A percentile compares a stretch with the other conserved stretches of the same genome.
These are phyloP conservation scores for Pheosia gnoma DNA, from an alignment of 2,888 invertebrate genomes.

Conservation along the genomic window DNA sequence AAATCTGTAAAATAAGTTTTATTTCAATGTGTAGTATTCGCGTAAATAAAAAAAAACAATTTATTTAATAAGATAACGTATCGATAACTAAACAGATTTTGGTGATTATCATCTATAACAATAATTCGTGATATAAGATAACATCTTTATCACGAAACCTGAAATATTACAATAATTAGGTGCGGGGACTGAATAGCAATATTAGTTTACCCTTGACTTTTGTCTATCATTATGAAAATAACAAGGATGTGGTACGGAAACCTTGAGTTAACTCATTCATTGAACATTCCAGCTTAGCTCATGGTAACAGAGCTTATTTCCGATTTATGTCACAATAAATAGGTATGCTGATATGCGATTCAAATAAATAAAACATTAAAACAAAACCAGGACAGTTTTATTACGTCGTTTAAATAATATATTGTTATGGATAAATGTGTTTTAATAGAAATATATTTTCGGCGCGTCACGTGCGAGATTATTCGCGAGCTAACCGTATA, in stretches of 20 bases:
- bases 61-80: too few relatives aligned
- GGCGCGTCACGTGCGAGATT: too few relatives aligned
- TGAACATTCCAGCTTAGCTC: constrained; percentile 14
- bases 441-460: too few relatives aligned
- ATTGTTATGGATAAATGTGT: constrained; percentile 10
- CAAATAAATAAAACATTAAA: not conserved
- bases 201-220: constrained; percentile 28
- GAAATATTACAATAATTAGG: constrained; percentile 15
- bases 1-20: too few relatives aligned
- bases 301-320: not conserved
- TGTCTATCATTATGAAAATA: constrained; percentile 22
- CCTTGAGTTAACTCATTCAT: constrained; percentile 25
- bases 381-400: constrained; percentile 9
- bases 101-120: not conserved
- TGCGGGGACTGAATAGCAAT: constrained; percentile 16
- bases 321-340: not conserved
- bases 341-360: not conserved
- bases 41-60: too few relatives aligned
- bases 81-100: not conserved
- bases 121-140: not conserved
- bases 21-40: too few relatives aligned
- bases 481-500: too few relatives aligned
- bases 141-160: constrained; percentile 17
- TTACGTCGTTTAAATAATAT: constrained; percentile 1
- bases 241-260: constrained; percentile 26